Evolutionary conservation across 1,140 invertebrate species (phyloP).

Genomic region (Drosophila eugracilis): DNA sequence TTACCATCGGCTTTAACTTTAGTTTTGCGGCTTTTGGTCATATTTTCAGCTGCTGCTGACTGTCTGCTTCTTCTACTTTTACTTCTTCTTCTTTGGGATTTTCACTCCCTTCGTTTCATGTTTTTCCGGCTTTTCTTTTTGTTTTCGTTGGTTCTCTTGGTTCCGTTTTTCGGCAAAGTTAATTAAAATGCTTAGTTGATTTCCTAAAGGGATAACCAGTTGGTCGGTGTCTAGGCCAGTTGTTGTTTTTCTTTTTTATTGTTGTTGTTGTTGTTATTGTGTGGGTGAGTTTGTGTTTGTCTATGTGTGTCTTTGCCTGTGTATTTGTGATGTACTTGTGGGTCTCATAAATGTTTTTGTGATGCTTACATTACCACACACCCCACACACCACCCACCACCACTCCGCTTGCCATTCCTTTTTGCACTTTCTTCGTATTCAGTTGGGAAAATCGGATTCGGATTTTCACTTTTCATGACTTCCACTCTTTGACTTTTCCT

Average conservation of each 20-base stretch:
- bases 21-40: constrained; percentile 70
- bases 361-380: constrained; percentile 22
- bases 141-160: constrained; percentile 17
- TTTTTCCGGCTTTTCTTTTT: constrained; percentile 22
- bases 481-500: constrained; percentile 1
- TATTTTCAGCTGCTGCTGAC: constrained; percentile 67
- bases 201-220: constrained; percentile 78
- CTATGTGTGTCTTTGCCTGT: not conserved
- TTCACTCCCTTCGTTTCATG: constrained; percentile 6
- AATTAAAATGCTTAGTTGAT: constrained; percentile 80
- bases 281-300: constrained; percentile 9
- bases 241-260: no score
- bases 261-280: not conserved
- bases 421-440: constrained; percentile 32
- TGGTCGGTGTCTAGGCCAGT: constrained; percentile 17
- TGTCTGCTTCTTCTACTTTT: not conserved
- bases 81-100: not conserved
- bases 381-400: no score
- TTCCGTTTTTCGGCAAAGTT: constrained; percentile 65
- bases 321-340: constrained; percentile 29
- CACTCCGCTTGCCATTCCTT: constrained; percentile 3
- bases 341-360: constrained; percentile 41
- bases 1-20: constrained; percentile 61
- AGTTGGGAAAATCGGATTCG: constrained; percentile 8
- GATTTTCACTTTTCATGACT: constrained; percentile 25